A percentile compares a stretch with the other conserved stretches of the same genome.
phyloP scores from a whole-genome alignment of 2,113 vertebrate species.

The Cygnus atratus region DNA sequence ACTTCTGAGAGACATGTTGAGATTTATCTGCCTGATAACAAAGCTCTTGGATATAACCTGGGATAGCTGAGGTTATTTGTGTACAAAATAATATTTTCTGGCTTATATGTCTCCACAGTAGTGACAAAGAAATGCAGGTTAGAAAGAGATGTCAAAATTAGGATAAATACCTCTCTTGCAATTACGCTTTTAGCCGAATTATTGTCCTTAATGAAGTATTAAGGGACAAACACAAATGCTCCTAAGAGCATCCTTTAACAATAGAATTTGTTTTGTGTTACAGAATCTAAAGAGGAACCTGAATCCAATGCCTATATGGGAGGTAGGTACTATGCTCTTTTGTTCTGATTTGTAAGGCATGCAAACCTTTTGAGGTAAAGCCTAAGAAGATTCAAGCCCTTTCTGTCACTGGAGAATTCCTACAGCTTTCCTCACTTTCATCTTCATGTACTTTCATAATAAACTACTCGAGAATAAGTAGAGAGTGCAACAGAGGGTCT shows the following conservation, averaged over 20 bases:
- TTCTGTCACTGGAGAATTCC: neutral
- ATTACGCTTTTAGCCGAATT: neutral
- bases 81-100: neutral
- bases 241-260: neutral
- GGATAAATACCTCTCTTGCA: neutral
- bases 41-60: neutral
- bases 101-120: rapidly evolving
- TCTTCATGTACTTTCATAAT: neutral
- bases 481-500: neutral
- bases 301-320: neutral
- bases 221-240: neutral
- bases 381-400: rapidly evolving
- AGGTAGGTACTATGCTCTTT: neutral
- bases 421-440: neutral
- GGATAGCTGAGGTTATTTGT: neutral
- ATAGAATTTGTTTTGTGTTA: neutral
- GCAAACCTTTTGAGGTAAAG: neutral
- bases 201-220: neutral
- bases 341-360: neutral
- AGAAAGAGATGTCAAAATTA: neutral
- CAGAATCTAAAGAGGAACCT: neutral
- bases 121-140: neutral
- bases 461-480: neutral
- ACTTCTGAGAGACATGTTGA: neutral
- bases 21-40: neutral